Conservation (phyloP, 2,113 vertebrate genomes). For the Hippopotamus amphibius region DNA sequence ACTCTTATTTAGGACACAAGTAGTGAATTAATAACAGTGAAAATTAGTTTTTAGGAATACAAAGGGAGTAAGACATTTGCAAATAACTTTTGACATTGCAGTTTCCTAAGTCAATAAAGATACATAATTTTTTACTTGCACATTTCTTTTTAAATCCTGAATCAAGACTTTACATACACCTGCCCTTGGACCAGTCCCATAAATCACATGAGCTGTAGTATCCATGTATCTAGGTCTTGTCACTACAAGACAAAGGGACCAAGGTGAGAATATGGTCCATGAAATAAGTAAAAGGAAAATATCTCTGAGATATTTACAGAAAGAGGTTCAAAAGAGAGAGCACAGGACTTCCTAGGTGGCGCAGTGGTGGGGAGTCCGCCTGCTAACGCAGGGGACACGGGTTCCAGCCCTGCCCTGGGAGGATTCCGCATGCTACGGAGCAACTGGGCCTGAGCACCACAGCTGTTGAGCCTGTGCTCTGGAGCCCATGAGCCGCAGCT, state of each 20-base stretch:
- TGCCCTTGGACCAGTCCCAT: slow-evolving; percentile 43
- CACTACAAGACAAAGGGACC: background rate
- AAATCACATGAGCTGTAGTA: slow-evolving; percentile 55
- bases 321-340: background rate
- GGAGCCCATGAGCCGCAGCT: too few relatives aligned
- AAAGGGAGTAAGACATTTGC: slow-evolving; percentile 40
- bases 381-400: too few relatives aligned
- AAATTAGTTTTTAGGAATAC: slow-evolving; percentile 53
- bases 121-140: slow-evolving; percentile 4
- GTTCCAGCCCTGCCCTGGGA: too few relatives aligned
- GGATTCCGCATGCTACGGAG: too few relatives aligned
- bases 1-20: slow-evolving; percentile 59
- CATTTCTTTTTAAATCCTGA: slow-evolving; percentile 58
- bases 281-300: slow-evolving; percentile 50
- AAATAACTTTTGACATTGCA: slow-evolving; percentile 53
- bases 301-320: background rate
- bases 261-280: slow-evolving; percentile 12
- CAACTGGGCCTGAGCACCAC: too few relatives aligned
- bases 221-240: slow-evolving; percentile 17
- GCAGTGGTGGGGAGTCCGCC: too few relatives aligned
- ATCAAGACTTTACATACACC: slow-evolving; percentile 30
- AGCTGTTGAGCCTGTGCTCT: too few relatives aligned
- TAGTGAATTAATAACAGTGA: slow-evolving; percentile 74
- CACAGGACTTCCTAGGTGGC: too few relatives aligned
- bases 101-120: slow-evolving; percentile 70